Base-by-base conservation (phyloP, 2,888 invertebrate species). In the Dicyrtomina minuta region DNA sequence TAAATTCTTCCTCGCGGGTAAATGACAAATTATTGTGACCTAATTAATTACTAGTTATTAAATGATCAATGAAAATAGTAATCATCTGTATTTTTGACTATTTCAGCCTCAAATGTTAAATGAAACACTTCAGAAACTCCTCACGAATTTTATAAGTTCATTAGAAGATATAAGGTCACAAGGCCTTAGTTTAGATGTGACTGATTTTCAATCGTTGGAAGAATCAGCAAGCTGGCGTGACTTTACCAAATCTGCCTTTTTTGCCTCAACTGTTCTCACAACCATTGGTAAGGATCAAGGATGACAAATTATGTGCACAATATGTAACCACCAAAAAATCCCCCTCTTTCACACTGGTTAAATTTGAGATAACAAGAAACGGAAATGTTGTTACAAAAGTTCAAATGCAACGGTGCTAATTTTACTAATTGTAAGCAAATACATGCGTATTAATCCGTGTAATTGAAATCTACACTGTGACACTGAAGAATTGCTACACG, bases 241-340 rank as follows among this genome's bases (percentile, higher is more conserved):
- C 24, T 68, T 68, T 24, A 44, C 53, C 49, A 68, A 92, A 82
- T 90, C 92, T 4, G 89, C 93, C 51, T 93, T 93, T 83, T 93
- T 93, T 81, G 91, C 93, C 15, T 92, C 93, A 33, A 93, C 93
- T 64, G 92, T 94, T 78, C 87, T 93, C 80, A 93, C 93, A 68
- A 94, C 93, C 66, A 93, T 94, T 83, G 93, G 93, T 92, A 84
- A 82, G 82, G 77, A 12, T n/a, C n/a, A n/a, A n/a, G n/a, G n/a
- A n/a, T n/a, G n/a, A n/a, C n/a, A n/a, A n/a, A n/a, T n/a, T n/a
- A n/a, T n/a, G n/a, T n/a, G n/a, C n/a, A n/a, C n/a, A n/a, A n/a
- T n/a, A n/a, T n/a, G n/a, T n/a, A n/a, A n/a, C n/a, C n/a, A n/a
- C n/a, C n/a, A n/a, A n/a, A n/a, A n/a, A n/a, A n/a, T n/a, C n/a